phyloP scores from a whole-genome alignment of 1,140 invertebrate species.

The Wiebesia pumilae region DNA sequence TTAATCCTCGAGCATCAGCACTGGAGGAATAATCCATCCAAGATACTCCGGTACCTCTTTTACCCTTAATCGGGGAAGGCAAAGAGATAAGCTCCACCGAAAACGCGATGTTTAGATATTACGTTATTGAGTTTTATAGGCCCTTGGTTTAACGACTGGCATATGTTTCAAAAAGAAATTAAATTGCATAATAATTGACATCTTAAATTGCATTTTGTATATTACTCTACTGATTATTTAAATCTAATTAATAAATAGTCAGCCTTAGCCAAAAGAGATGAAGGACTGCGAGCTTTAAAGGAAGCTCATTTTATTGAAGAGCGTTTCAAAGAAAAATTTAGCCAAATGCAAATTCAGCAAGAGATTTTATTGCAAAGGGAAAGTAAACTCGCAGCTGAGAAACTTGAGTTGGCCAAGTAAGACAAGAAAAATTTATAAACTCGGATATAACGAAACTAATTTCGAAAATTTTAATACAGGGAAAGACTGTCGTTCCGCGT shows the following conservation, averaged over 20 bases:
- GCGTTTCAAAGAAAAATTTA: constrained; percentile 64
- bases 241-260: constrained; percentile 53
- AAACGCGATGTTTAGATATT: too few species aligned
- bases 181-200: too few species aligned
- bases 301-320: constrained; percentile 66
- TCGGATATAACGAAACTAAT: constrained; percentile 25
- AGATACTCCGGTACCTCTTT: too few species aligned
- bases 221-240: neutral
- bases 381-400: constrained; percentile 64
- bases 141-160: too few species aligned
- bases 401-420: constrained; percentile 67
- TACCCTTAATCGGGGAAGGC: too few species aligned
- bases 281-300: constrained; percentile 66
- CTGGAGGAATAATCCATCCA: too few species aligned
- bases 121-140: too few species aligned
- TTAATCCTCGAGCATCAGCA: too few species aligned
- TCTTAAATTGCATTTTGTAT: too few species aligned
- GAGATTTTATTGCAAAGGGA: constrained; percentile 65
- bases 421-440: neutral
- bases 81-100: too few species aligned
- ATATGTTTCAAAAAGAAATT: too few species aligned
- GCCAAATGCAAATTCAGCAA: constrained; percentile 63
- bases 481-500: constrained; percentile 62
- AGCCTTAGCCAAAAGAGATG: constrained; percentile 65
- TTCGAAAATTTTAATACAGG: constrained; percentile 54